phyloP scores from a whole-genome alignment of 2,888 invertebrate species.

The Adelphocoris suturalis region DNA sequence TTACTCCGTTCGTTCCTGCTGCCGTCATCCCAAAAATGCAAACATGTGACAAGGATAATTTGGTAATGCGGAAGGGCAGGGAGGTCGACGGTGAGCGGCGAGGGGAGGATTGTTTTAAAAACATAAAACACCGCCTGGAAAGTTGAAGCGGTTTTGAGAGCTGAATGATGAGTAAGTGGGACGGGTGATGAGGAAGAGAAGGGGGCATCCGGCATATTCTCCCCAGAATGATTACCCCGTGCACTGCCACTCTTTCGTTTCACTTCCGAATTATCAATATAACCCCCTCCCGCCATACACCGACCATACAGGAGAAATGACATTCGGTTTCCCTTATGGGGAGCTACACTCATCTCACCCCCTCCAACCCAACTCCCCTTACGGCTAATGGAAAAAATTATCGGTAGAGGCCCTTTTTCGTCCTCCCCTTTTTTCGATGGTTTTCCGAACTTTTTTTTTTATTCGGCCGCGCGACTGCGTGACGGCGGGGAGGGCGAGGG shows the following conservation, averaged over 20 bases:
- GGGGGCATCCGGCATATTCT: conserved; percentile 20
- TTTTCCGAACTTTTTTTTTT: conserved; percentile 24
- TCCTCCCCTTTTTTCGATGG: conserved; percentile 24
- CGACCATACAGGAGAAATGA: conserved; percentile 16
- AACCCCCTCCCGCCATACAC: neutral
- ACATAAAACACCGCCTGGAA: conserved; percentile 58
- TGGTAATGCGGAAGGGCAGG: conserved; percentile 61
- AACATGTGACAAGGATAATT: conserved; percentile 69
- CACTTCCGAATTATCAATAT: conserved; percentile 52
- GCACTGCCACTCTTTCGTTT: conserved; percentile 48
- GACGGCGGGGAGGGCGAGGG: neutral
- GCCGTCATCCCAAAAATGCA: conserved; percentile 64
- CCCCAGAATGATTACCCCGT: conserved; percentile 46
- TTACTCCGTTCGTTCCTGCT: conserved; percentile 24
- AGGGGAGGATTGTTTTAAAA: conserved; percentile 56
- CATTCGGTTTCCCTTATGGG: conserved; percentile 30
- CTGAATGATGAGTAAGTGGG: neutral
- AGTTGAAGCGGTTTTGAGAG: conserved; percentile 37
- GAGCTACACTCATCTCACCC: conserved; percentile 36
- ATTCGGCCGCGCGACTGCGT: neutral
- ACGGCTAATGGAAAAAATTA: conserved; percentile 65
- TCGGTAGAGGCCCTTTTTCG: conserved; percentile 10
- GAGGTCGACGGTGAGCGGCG: neutral
- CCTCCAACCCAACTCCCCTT: neutral
- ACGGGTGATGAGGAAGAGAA: neutral